Conservation (phyloP, 2,888 invertebrate species). For the Leptogaster cylindrica region DNA sequence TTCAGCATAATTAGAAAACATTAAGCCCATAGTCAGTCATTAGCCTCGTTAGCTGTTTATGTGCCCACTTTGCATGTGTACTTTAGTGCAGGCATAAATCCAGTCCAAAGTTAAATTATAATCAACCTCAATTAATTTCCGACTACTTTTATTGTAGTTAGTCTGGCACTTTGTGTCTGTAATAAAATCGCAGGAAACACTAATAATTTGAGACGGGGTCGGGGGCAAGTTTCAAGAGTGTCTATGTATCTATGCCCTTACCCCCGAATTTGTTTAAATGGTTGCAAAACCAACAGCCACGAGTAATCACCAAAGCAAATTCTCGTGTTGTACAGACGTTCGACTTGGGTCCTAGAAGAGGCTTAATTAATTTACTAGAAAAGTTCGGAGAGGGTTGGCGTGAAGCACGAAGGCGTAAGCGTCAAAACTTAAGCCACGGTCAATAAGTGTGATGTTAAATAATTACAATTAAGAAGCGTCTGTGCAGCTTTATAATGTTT, state of each 20-base stretch:
- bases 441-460: conserved; percentile 32
- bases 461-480: conserved; percentile 32
- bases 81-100: conserved; percentile 31
- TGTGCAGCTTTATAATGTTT: too few species aligned
- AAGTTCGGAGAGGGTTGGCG: conserved; percentile 4
- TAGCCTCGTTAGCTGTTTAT: conserved; percentile 35
- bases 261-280: conserved; percentile 31
- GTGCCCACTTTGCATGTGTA: conserved; percentile 33
- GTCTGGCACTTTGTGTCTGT: background rate
- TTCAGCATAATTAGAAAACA: conserved; percentile 33
- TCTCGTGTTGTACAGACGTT: conserved; percentile 19
- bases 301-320: background rate
- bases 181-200: background rate
- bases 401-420: conserved; percentile 2
- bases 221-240: conserved; percentile 12
- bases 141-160: conserved; percentile 3
- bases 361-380: conserved; percentile 36
- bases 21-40: conserved; percentile 37
- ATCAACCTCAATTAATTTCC: conserved; percentile 34
- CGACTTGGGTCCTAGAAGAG: conserved; percentile 27
- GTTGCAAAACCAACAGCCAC: background rate
- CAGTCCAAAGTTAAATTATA: conserved; percentile 23
- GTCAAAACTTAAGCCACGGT: conserved; percentile 22
- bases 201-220: background rate
- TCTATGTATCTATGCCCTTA: conserved; percentile 16